Evolutionary conservation across 2,888 invertebrate genomes (phyloP), one percentile per base, ranked within the genome.

Genomic region (Drosophila rellima): DNA sequence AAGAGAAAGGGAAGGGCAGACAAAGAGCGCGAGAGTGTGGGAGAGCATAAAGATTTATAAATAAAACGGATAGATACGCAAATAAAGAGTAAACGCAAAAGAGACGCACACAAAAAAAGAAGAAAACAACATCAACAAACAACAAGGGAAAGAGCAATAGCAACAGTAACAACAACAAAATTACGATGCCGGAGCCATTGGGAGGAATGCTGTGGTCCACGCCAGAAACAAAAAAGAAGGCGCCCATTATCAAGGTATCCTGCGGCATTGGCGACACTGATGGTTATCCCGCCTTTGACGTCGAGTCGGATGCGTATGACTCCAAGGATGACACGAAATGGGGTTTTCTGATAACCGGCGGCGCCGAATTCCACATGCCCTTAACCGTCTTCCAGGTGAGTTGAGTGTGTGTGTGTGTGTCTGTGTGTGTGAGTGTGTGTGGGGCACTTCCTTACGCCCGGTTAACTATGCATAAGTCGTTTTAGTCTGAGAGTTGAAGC

Each of bases 341-440:
- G 92, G 93, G 93, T 23, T 93, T 93, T 70, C 89, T 93, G 57
- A 91, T 93, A 72, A 93, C 93, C 48, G 93, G 93, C 37, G 93
- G 93, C 35, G 91, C 92, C 29, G 92, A 93, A 56, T 93, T 93
- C 80, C 92, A 92, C 59, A 93, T 93, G 93, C 93, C 93, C 40
- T 75, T 93, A 55, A 93, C 93, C 31, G 92, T 93, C 35, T 93
- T 93, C 84, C 93, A 93, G 91, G 93, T 93, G 80, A 87, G 84
- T n/a, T n/a, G n/a, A n/a, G n/a, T n/a, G n/a, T 74, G 29, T 10
- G 37, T 0, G 37, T 33, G 20, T 26, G 23, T 23, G 18, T 5
- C 11, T 31, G 3, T 26, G 44, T 13, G 13, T 44, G 44, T 0
- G 13, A 26, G 33, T 23, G 23, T 7, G 8, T 20, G 29, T 1